These are phyloP conservation scores for Thripadectes ignobilis DNA, from an alignment of 2,797 vertebrate species.

Conservation along the genomic window DNA sequence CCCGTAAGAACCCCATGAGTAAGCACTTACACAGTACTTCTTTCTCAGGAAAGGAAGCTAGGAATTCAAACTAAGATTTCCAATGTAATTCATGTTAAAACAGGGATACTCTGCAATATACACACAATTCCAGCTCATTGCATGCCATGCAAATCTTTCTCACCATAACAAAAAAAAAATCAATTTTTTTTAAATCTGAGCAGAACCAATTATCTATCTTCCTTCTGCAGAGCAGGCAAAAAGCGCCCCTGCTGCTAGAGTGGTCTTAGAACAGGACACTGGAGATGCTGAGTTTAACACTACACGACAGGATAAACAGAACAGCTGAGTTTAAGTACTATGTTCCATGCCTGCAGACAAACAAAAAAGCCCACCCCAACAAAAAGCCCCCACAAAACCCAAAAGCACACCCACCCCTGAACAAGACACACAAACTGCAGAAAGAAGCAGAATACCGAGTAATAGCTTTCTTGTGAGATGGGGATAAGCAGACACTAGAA, in stretches of 20 bases:
- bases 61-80: background rate
- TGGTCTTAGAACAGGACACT: background rate
- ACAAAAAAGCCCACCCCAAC: background rate
- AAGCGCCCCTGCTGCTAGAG: background rate
- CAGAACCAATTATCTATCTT: background rate
- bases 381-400: background rate
- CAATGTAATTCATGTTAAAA: background rate
- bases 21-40: background rate
- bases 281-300: background rate
- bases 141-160: background rate
- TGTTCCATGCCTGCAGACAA: background rate
- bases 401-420: background rate
- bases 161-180: background rate
- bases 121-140: background rate
- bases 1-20: rapidly evolving
- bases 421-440: background rate
- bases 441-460: background rate
- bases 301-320: background rate
- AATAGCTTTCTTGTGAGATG: background rate
- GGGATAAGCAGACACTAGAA: background rate
- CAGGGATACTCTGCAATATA: background rate
- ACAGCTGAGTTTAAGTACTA: background rate
- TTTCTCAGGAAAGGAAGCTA: background rate
- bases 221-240: background rate
- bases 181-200: background rate